Conservation (phyloP, 2,113 vertebrate species). For the Helogale parvula region DNA sequence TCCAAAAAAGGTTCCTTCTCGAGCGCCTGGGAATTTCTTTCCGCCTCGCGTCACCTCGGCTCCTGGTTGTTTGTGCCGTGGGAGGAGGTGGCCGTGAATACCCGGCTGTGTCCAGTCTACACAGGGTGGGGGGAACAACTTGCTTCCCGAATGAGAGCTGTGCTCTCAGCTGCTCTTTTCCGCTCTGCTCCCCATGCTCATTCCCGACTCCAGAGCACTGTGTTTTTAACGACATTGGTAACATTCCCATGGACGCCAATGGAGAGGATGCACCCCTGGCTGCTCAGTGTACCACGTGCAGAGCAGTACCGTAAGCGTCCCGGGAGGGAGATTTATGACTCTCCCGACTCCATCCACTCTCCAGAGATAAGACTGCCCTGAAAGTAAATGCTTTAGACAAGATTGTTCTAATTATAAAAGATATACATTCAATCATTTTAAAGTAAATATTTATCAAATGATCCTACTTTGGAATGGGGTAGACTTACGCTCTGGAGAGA, state of each 20-base stretch:
- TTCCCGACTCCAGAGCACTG: not conserved
- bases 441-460: not conserved
- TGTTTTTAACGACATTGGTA: rapidly evolving
- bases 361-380: not conserved
- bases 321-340: not conserved
- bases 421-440: not conserved
- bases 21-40: not conserved
- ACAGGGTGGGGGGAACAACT: rapidly evolving
- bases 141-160: not conserved
- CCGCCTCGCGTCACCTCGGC: not conserved
- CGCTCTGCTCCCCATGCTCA: rapidly evolving
- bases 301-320: rapidly evolving
- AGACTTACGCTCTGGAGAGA: not conserved
- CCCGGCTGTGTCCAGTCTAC: rapidly evolving
- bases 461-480: not conserved
- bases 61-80: not conserved
- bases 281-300: not conserved
- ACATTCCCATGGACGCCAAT: rapidly evolving
- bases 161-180: too few relatives aligned
- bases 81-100: rapidly evolving
- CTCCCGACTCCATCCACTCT: not conserved
- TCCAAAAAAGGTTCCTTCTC: not conserved
- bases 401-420: not conserved
- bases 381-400: not conserved
- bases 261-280: rapidly evolving